Conservation (phyloP, 2,888 invertebrate genomes). For the Caenorhabditis zanzibari region DNA sequence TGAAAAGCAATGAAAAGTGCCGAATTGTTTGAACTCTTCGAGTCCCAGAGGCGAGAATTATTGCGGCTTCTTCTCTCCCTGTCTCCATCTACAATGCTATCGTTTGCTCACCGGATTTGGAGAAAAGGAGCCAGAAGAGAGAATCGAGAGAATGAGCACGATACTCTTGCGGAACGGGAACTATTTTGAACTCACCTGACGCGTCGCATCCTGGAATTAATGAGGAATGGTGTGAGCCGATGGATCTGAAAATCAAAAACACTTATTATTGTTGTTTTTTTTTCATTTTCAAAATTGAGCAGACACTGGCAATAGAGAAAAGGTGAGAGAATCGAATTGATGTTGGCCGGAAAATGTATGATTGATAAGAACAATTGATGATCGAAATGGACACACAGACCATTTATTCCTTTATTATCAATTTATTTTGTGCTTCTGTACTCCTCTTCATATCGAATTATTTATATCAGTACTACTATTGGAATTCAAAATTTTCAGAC, state of each 20-base stretch:
- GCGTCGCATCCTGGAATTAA: slow-evolving; percentile 52
- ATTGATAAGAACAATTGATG: slow-evolving; percentile 10
- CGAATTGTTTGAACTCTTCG: slow-evolving; percentile 49
- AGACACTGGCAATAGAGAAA: not conserved
- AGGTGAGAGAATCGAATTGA: slow-evolving; percentile 30
- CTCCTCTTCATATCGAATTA: slow-evolving; percentile 1
- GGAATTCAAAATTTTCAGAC: not conserved
- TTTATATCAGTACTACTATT: not conserved
- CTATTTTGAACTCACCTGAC: slow-evolving; percentile 52
- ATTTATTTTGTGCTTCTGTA: slow-evolving; percentile 30
- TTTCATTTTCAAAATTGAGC: slow-evolving; percentile 34
- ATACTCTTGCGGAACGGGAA: slow-evolving; percentile 46
- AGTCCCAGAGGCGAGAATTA: slow-evolving; percentile 51
- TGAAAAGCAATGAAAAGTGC: slow-evolving; percentile 4
- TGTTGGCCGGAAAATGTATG: slow-evolving; percentile 36
- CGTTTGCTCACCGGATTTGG: slow-evolving; percentile 65
- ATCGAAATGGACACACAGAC: slow-evolving; percentile 29
- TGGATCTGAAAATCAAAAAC: slow-evolving; percentile 13
- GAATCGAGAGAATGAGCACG: slow-evolving; percentile 47
- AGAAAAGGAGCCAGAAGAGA: slow-evolving; percentile 21
- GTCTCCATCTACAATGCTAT: not conserved
- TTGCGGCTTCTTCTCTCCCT: slow-evolving; percentile 48
- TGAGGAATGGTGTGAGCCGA: not conserved
- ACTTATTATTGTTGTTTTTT: slow-evolving; percentile 29
- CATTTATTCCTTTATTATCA: slow-evolving; percentile 26